phyloP scores from a whole-genome alignment of 2,797 vertebrate genomes.

The Vireo griseus region DNA sequence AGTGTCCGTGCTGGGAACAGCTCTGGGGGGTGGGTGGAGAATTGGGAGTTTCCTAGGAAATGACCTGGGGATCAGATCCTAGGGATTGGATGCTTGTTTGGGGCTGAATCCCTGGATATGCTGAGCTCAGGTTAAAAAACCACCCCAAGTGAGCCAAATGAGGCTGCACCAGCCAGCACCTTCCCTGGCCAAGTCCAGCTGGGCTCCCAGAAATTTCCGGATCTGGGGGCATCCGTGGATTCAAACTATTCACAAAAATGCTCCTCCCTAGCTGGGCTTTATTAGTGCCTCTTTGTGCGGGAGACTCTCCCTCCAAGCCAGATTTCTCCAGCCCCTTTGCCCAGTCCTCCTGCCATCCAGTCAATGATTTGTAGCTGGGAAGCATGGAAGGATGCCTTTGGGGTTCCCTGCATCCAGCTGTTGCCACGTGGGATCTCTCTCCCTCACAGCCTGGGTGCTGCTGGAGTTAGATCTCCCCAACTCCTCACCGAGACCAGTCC shows the following conservation, averaged over 20 bases:
- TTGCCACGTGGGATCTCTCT: background rate
- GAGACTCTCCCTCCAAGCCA: background rate
- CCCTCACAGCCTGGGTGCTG: background rate
- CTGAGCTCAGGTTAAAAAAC: background rate
- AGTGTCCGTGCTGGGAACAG: background rate
- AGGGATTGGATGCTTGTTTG: background rate
- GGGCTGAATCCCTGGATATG: background rate
- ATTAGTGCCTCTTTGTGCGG: background rate
- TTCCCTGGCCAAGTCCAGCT: background rate
- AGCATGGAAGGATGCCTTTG: background rate
- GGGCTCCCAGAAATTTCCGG: background rate
- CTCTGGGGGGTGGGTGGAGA: background rate
- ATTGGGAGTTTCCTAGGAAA: background rate
- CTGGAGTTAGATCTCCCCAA: background rate
- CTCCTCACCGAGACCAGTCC: background rate
- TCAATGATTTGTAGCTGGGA: background rate
- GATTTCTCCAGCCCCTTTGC: constrained; percentile 17
- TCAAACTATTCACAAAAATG: background rate
- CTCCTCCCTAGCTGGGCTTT: constrained; percentile 14
- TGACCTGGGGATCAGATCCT: background rate
- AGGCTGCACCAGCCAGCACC: background rate
- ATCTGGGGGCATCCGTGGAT: background rate
- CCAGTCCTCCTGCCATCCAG: background rate
- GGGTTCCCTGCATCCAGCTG: background rate
- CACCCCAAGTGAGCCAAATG: background rate